Base-by-base conservation (phyloP, 2,888 invertebrate species). In the Empis stercorea region DNA sequence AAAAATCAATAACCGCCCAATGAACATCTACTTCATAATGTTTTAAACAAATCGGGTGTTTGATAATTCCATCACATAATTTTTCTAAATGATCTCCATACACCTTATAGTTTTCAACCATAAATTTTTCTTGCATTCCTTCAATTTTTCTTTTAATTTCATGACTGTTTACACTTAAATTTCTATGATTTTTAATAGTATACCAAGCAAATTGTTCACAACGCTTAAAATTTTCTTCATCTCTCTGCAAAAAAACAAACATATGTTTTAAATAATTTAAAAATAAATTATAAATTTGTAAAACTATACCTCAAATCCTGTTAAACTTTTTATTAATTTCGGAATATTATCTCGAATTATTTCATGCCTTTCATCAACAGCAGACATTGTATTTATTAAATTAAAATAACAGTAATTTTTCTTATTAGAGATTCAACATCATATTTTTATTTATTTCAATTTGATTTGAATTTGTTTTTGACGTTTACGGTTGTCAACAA, bases 1-100 rank as follows among this genome's bases (percentile, higher is more conserved):
- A 52, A 13, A 76, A 62, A 17, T 71, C 70, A 7, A 76, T 51
- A 34, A 75, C 48, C 1, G 69, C 63, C 72, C 74, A 75, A 50
- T 73, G 71, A 2, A 73, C 56, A 54, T 75, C 73, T 38, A 61
- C 56, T 51, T 66, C 62, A 47, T 62, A 59, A 41, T 64, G 63
- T 14, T 59, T 55, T n/a, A 55, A 46, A 53, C 62, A 64, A 1
- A 57, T 48, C 1, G 61, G 61, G 49, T 64, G 55, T 1, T 57
- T 57, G 4, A 67, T 51, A 14, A 67, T 50, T 20, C 57, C 50
- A 15, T 56, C 54, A 30, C 68, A 61, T 10, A 74, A 55, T 20
- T 64, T 61, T 10, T 61, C 57, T 30, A 75, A 62, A 42, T 68
- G 65, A 1, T 63, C 59, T 1, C 73, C 70, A 14, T 70, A 70